Evolutionary conservation across 2,888 invertebrate species (phyloP).

Genomic region (Tachina fera): DNA sequence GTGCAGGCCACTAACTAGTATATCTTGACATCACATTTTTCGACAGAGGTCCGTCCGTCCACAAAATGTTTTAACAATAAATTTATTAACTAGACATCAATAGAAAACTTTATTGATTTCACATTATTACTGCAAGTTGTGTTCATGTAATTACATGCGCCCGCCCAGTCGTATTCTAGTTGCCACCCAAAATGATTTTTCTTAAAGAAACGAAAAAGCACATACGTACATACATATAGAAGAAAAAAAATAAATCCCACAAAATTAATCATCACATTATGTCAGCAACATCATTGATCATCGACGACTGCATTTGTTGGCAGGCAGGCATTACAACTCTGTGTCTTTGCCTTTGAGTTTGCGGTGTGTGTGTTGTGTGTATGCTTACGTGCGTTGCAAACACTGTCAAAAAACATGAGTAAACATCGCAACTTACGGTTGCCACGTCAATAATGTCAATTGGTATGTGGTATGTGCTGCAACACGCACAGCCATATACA

Average conservation of each 20-base stretch:
- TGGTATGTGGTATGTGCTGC: slow-evolving; percentile 60
- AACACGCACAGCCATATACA: slow-evolving; percentile 59
- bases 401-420: slow-evolving; percentile 65
- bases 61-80: too few relatives aligned
- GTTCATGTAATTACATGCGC: not conserved
- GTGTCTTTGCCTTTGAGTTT: too few relatives aligned
- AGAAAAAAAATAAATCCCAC: slow-evolving; percentile 4
- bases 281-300: slow-evolving; percentile 67
- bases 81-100: slow-evolving; percentile 4
- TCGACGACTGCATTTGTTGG: slow-evolving; percentile 29
- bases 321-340: not conserved
- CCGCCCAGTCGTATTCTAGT: slow-evolving; percentile 27
- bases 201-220: not conserved
- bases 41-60: too few relatives aligned
- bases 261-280: slow-evolving; percentile 67
- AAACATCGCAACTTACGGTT: slow-evolving; percentile 68
- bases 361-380: not conserved
- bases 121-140: slow-evolving; percentile 4
- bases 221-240: not conserved
- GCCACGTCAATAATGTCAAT: slow-evolving; percentile 70
- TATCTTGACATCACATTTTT: too few relatives aligned
- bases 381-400: slow-evolving; percentile 11
- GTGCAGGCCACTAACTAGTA: too few relatives aligned
- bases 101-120: slow-evolving; percentile 5
- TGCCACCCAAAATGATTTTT: slow-evolving; percentile 44